Evolutionary conservation across 2,888 invertebrate genomes (phyloP).

Genomic region (Drosophila flavopinicola): DNA sequence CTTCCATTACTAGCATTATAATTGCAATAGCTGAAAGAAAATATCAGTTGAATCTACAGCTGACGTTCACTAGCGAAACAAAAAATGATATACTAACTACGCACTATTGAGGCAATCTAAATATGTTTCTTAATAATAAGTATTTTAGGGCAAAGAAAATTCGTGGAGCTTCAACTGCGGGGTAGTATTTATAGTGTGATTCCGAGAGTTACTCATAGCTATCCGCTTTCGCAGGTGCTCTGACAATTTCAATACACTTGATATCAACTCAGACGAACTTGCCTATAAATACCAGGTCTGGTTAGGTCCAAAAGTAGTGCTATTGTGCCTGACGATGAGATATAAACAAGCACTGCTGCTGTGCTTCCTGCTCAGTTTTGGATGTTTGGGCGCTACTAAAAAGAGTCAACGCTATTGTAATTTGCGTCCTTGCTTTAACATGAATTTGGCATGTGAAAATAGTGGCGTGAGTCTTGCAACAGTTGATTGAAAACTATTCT

Average conservation of each 20-base stretch:
- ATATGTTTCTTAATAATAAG: not conserved
- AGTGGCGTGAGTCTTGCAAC: conserved; percentile 27
- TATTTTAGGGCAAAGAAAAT: not conserved
- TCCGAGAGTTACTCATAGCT: not conserved
- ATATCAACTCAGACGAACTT: not conserved
- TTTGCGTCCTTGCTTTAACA: conserved; percentile 5
- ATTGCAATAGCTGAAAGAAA: no score
- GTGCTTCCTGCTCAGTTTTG: not conserved
- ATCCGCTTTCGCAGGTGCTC: conserved; percentile 20
- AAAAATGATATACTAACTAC: no score
- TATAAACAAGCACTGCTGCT: conserved; percentile 3
- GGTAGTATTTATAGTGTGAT: no score
- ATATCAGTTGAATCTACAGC: no score
- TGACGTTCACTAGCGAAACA: no score
- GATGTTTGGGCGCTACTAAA: not conserved
- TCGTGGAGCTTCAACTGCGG: not conserved
- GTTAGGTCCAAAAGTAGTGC: not conserved
- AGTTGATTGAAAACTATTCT: fast-evolving
- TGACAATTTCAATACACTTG: not conserved
- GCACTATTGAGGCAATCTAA: no score
- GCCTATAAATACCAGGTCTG: conserved; percentile 12
- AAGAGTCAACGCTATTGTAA: conserved; percentile 10
- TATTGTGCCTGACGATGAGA: conserved; percentile 5
- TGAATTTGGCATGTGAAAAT: conserved; percentile 41
- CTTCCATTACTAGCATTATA: no score